Base-by-base conservation (phyloP, 2,113 vertebrate species). In the Benitochromis conjunctus region DNA sequence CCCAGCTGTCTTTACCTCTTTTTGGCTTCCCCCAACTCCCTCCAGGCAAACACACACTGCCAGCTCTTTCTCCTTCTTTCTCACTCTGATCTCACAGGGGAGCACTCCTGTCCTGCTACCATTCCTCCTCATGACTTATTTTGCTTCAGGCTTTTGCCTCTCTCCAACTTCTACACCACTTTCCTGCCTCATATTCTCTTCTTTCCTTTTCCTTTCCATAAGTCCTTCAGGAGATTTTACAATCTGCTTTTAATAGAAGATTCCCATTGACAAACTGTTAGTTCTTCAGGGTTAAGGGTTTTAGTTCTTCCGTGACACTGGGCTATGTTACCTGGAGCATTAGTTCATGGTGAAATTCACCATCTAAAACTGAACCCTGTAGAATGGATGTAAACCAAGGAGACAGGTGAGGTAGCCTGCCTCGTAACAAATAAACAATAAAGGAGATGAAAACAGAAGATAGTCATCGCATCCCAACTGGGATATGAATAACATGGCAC, bases 71-170 rank as follows among this genome's bases (percentile, higher is more conserved):
- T 57, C 86, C 79, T 79, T 64, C 84, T 84, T 86, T 71, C 89
- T 88, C 82, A 66, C 84, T 90, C 80, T 89, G 79, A 89, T 93
- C 92, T 93, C 93, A 84, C 90, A 77, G 78, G 93, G 88, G 91
- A 93, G 82, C 85, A 79, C 84, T 92, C 78, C 79, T 88, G 90
- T 91, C 87, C 92, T 89, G 89, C 88, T 57, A 90, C 84, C 74
- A 62, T 88, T 89, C 80, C 86, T 85, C 82, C 80, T 87, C 69
- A 43, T 9, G 6, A 80, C 83, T 83, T 86, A 85, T 82, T 91
- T 89, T 69, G 87, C 89, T 91, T 64, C 21, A 60, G 91, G 89
- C 85, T 51, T 80, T 82, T 80, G 53, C 66, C 51, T 78, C 56
- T 80, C 76, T 81, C 71, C 64, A 31, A 36, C 71, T 24, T 24